These are phyloP conservation scores for Agelastica alni DNA, from an alignment of 2,888 invertebrate genomes.

Conservation along the genomic window DNA sequence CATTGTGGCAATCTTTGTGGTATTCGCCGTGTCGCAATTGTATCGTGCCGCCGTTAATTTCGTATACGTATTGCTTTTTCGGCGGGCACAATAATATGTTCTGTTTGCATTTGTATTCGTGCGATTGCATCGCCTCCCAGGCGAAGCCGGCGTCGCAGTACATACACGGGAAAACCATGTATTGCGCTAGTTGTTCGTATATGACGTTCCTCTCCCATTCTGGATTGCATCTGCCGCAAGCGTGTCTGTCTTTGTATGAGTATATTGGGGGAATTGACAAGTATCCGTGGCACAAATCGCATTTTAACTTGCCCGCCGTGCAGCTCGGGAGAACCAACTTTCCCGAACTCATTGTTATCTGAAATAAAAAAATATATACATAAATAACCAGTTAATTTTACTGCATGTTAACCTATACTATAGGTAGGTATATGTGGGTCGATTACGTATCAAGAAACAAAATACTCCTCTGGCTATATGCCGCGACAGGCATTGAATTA, in stretches of 20 bases:
- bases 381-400: too few species aligned
- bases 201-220: slow-evolving; percentile 30
- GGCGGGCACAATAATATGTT: slow-evolving; percentile 28
- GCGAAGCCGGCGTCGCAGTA: slow-evolving; percentile 27
- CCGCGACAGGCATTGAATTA: too few species aligned
- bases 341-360: slow-evolving; percentile 5
- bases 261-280: slow-evolving; percentile 30
- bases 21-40: slow-evolving; percentile 17
- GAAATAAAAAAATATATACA: neutral
- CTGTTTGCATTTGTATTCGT: slow-evolving; percentile 24
- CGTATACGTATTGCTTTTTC: slow-evolving; percentile 1
- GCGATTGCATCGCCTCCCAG: slow-evolving; percentile 24
- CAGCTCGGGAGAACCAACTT: slow-evolving; percentile 4
- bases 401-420: too few species aligned
- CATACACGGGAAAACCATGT: slow-evolving; percentile 34
- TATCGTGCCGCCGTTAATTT: neutral
- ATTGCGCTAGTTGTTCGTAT: slow-evolving; percentile 35
- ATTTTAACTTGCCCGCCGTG: slow-evolving; percentile 12
- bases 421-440: too few species aligned
- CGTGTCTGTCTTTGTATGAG: slow-evolving; percentile 25
- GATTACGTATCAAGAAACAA: too few species aligned
- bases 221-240: slow-evolving; percentile 32
- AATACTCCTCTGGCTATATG: too few species aligned
- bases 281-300: slow-evolving; percentile 31
- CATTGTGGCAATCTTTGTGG: slow-evolving; percentile 26